These are phyloP conservation scores for Eurystomus glaucurus DNA, from an alignment of 2,797 vertebrate genomes.

Conservation along the genomic window DNA sequence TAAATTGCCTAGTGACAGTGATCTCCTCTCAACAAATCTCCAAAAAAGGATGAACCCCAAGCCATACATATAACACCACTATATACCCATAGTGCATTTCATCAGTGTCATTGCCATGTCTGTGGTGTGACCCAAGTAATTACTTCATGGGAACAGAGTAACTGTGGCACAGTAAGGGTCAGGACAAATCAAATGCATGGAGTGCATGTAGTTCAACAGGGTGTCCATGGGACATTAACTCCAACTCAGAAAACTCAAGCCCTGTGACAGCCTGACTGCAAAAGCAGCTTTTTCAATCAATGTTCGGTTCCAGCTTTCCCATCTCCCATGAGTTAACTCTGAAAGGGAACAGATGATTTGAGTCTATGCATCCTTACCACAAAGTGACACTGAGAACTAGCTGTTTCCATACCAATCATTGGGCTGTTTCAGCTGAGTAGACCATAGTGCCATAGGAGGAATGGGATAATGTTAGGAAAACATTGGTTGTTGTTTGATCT, in stretches of 20 bases:
- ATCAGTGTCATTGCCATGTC: not conserved
- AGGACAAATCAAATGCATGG: not conserved
- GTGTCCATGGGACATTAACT: not conserved
- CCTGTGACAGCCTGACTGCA: not conserved
- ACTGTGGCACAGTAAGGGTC: not conserved
- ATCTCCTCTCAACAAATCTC: not conserved
- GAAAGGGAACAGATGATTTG: not conserved
- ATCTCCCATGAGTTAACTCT: not conserved
- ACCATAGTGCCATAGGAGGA: not conserved
- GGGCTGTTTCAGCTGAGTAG: not conserved
- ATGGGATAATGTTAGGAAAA: not conserved
- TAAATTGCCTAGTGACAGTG: not conserved
- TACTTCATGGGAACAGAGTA: not conserved
- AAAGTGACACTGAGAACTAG: not conserved
- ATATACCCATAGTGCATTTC: not conserved
- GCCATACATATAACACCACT: rapidly evolving
- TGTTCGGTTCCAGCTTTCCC: not conserved
- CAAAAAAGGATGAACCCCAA: not conserved
- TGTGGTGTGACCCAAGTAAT: rapidly evolving
- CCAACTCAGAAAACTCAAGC: not conserved
- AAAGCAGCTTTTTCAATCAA: not conserved
- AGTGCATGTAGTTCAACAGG: not conserved
- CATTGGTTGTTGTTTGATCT: not conserved
- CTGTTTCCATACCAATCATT: not conserved
- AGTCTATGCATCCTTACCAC: not conserved